These are phyloP conservation scores for Empidonax alnorum DNA, from an alignment of 2,113 vertebrate genomes.

Conservation along the genomic window DNA sequence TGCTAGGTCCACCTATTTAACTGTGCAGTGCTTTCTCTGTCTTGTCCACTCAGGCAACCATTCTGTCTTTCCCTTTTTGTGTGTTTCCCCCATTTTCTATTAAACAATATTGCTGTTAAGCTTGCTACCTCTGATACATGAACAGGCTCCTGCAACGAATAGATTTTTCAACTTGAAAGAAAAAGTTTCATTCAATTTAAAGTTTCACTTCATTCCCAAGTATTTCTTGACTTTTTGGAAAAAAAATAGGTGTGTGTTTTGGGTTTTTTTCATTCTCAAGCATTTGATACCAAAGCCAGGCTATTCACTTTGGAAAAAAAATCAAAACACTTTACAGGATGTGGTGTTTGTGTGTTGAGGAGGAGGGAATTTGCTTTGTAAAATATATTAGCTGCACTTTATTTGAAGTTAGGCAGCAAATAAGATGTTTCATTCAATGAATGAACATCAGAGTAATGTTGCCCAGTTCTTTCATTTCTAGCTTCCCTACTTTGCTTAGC, in stretches of 20 bases:
- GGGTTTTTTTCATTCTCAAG: neutral
- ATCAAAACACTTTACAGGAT: neutral
- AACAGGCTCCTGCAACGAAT: neutral
- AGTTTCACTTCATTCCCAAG: conserved; percentile 8
- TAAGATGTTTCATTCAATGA: neutral
- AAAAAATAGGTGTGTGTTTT: neutral
- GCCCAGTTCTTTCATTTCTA: neutral
- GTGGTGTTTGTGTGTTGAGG: neutral
- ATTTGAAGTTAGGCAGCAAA: neutral
- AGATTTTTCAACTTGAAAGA: conserved; percentile 50
- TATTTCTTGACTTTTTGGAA: neutral
- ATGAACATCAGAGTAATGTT: neutral
- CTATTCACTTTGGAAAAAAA: neutral
- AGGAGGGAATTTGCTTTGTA: neutral
- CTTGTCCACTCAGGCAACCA: neutral
- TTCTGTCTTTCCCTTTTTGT: neutral
- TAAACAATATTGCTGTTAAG: neutral
- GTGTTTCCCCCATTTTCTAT: neutral
- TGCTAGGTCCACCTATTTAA: neutral
- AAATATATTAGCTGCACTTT: neutral
- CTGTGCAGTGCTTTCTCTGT: neutral
- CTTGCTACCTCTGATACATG: neutral
- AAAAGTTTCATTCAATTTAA: conserved; percentile 29
- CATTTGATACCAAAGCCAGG: neutral
- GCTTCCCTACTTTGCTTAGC: neutral